phyloP scores from a whole-genome alignment of 2,113 vertebrate genomes.

The Podocnemis expansa region DNA sequence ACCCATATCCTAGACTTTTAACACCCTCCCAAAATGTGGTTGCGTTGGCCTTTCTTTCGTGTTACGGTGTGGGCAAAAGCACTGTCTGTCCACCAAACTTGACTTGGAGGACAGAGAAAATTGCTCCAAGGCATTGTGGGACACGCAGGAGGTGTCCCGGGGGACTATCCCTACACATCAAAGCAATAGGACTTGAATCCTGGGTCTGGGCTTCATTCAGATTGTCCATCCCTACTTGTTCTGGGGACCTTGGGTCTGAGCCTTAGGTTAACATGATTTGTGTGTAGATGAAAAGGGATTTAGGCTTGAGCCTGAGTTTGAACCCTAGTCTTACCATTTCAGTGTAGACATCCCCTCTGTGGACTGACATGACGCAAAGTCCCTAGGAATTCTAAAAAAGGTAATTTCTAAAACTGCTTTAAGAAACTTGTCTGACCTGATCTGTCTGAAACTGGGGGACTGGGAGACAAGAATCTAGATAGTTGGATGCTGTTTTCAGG shows the following conservation, averaged over 20 bases:
- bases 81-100: background rate
- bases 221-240: background rate
- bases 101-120: background rate
- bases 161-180: background rate
- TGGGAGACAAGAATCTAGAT: background rate
- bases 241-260: background rate
- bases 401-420: background rate
- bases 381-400: background rate
- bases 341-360: background rate
- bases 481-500: accelerated
- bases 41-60: background rate
- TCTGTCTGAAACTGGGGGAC: background rate
- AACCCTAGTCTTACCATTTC: background rate
- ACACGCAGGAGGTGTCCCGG: background rate
- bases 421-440: background rate
- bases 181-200: background rate
- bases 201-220: background rate
- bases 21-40: background rate
- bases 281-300: background rate
- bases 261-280: background rate
- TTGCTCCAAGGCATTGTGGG: background rate
- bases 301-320: background rate
- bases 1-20: background rate
- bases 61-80: background rate
- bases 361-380: background rate